These are phyloP conservation scores for Zaprionus tsacasi DNA, from an alignment of 1,140 invertebrate species.

Conservation along the genomic window DNA sequence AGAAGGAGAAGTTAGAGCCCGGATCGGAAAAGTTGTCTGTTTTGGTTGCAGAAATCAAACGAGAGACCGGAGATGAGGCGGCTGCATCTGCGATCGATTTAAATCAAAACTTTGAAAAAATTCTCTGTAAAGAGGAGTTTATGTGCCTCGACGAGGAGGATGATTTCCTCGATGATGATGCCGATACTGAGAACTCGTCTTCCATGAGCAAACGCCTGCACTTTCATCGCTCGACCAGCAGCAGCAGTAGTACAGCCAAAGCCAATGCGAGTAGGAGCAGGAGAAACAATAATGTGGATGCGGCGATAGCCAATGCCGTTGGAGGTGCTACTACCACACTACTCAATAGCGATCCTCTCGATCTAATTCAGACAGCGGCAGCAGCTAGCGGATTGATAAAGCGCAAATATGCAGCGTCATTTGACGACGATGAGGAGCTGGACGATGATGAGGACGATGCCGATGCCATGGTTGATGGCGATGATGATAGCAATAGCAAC, in stretches of 20 bases:
- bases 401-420: constrained; percentile 63
- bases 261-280: constrained; percentile 19
- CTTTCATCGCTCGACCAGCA: constrained; percentile 34
- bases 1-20: constrained; percentile 48
- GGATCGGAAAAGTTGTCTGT: neutral
- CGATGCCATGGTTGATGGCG: constrained; percentile 31
- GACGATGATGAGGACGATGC: constrained; percentile 7
- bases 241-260: constrained; percentile 9
- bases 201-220: constrained; percentile 63
- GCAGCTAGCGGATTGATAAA: constrained; percentile 55
- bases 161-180: constrained; percentile 66
- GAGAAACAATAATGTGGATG: constrained; percentile 52
- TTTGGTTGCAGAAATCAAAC: constrained; percentile 59
- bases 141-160: constrained; percentile 80
- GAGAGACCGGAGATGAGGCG: constrained; percentile 54
- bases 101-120: constrained; percentile 83
- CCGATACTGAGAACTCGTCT: constrained; percentile 74
- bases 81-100: constrained; percentile 75
- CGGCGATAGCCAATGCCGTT: constrained; percentile 23
- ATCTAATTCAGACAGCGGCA: constrained; percentile 64
- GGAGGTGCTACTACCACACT: neutral
- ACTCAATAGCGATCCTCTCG: constrained; percentile 64
- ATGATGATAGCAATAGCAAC: constrained; percentile 44
- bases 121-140: constrained; percentile 82
- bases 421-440: constrained; percentile 40